Evolutionary conservation across 1,140 invertebrate species (phyloP), one percentile per base, ranked within the genome.

Genomic region (Ips nitidus): DNA sequence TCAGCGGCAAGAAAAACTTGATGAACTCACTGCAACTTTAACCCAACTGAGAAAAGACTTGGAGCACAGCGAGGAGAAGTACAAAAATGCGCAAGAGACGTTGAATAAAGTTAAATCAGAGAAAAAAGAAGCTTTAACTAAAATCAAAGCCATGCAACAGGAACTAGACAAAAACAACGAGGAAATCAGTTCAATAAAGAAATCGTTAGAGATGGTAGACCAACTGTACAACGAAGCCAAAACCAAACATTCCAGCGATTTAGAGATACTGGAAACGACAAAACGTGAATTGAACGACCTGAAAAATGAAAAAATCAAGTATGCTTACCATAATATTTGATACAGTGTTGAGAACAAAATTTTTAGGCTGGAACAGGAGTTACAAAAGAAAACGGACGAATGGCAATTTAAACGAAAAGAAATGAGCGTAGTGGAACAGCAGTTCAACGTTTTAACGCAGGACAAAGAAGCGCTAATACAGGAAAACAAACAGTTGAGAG

Each of bases 161-260:
- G 61, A 73, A 58, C 41, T 73, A 2, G 53, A 58, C n/a, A 68
- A 64, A 37, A 67, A 71, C 52, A 69, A 69, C 8, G n/a, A 6
- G 1, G 55, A 71, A 42, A 55, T 73, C 7, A 52, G 4, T 8
- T 47, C 70, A n/a, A 45, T 70, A 56, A 71, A 66, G 41, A 53
- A 66, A 41, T 65, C 60, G 5, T 41, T 75, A 2, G 55, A 61
- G 38, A 59, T 41, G 5, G 42, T 75, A 4, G 68, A 75, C 53
- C 58, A 70, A 37, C 38, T 64, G 40, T 67, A 66, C 38, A 61
- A 63, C 1, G 66, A 71, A 50, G 71, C 53, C 2, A 71, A 69
- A 56, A 55, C 52, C 8, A 62, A 61, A n/a, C 50, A 58, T 38
- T 39, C 66, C 22, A 53, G 37, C 3, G 60, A 64, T 7, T 40